Evolutionary conservation across 1,140 invertebrate genomes (phyloP).

Genomic region (Zophobas atratus): DNA sequence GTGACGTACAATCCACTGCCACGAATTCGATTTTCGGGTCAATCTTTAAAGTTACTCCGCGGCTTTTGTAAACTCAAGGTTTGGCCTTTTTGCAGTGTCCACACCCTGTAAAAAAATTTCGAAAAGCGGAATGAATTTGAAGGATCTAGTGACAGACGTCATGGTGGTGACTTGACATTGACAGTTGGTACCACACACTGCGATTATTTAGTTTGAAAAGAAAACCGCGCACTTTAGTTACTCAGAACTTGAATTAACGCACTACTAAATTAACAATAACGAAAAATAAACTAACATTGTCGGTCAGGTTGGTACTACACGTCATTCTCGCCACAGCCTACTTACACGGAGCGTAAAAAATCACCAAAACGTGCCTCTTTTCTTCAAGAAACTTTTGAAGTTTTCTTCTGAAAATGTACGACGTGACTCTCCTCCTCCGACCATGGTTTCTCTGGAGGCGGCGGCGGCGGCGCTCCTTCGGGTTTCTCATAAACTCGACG

Average conservation of each 20-base stretch:
- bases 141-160: no score
- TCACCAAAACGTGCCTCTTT: constrained; percentile 87
- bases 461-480: constrained; percentile 86
- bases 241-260: no score
- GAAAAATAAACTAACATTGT: no score
- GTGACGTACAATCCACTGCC: constrained; percentile 87
- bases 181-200: no score
- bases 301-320: not conserved
- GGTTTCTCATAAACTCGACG: constrained; percentile 87
- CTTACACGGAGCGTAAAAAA: constrained; percentile 95
- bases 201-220: no score
- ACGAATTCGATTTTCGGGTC: constrained; percentile 83
- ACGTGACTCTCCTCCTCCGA: constrained; percentile 81
- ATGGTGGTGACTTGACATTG: no score
- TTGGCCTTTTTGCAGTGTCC: constrained; percentile 93
- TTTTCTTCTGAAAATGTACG: constrained; percentile 82
- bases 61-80: constrained; percentile 84
- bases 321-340: constrained; percentile 50
- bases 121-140: no score
- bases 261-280: no score
- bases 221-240: no score
- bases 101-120: constrained; percentile 79
- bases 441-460: constrained; percentile 85
- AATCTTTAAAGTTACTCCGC: constrained; percentile 81
- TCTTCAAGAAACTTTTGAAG: constrained; percentile 79